These are phyloP conservation scores for Daubentonia madagascariensis DNA, from an alignment of 2,113 vertebrate species.

Conservation along the genomic window DNA sequence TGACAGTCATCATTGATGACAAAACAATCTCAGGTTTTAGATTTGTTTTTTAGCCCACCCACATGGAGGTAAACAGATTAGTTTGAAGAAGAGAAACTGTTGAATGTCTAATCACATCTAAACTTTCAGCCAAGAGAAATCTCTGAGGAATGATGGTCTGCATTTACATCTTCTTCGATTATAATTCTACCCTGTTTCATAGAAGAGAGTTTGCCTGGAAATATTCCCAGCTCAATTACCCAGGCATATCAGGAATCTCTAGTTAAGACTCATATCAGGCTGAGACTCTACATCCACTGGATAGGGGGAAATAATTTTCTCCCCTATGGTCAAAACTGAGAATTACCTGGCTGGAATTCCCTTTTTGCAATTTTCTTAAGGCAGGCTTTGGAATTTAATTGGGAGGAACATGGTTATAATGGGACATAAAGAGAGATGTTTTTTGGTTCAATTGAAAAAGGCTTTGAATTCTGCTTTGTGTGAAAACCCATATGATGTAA, in stretches of 20 bases:
- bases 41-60: conserved; percentile 66
- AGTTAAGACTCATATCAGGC: background rate
- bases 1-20: conserved; percentile 48
- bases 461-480: background rate
- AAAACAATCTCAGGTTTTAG: conserved; percentile 52
- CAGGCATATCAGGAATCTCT: background rate
- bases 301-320: background rate
- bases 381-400: background rate
- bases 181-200: conserved; percentile 10
- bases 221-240: background rate
- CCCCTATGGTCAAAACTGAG: background rate
- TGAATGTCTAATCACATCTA: conserved; percentile 53
- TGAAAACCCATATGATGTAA: background rate
- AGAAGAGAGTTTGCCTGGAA: background rate
- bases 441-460: background rate
- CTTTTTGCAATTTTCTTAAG: background rate
- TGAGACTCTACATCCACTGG: background rate
- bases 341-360: background rate
- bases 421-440: background rate
- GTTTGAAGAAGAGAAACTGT: conserved; percentile 43
- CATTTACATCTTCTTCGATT: conserved; percentile 20
- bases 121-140: conserved; percentile 46
- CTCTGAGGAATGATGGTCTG: conserved; percentile 23
- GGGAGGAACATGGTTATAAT: background rate
- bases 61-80: conserved; percentile 58